Evolutionary conservation across 2,113 vertebrate species (phyloP), one percentile per base, ranked within the genome.

Genomic region (Macaca nemestrina): DNA sequence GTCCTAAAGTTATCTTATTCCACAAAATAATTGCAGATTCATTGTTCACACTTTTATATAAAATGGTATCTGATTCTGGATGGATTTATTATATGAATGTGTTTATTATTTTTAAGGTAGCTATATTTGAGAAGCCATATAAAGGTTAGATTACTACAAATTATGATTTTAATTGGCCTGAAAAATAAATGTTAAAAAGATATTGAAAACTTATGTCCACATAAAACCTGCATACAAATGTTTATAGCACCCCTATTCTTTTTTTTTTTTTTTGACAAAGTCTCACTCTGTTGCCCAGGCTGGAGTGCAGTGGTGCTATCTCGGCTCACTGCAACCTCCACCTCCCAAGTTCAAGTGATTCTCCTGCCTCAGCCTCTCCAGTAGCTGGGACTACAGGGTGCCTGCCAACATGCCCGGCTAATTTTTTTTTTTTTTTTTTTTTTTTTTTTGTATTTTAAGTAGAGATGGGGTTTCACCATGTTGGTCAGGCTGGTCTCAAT

Each of bases 41-140:
- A 87, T 93, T 96, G 48, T 55, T 97, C 91, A 76, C 92, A 48
- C 79, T 97, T 93, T 68, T 89, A 55, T 93, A 78, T 72, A 95
- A 93, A 90, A 88, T 84, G 14, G 22, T 75, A 3, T 18, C 75
- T 92, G 35, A 55, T 52, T 93, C 70, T 80, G 59, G 81, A 92
- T 40, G 88, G 8, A 88, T 82, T 79, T 83, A 91, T 57, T 87
- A 89, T 64, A 48, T 75, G 10, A 93, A 92, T 73, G 35, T 81
- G 8, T 86, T 95, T 83, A 92, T 87, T 93, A 88, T 79, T 97
- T 96, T 89, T 80, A 2, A 88, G 93, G 83, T 61, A 79, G 27
- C 67, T 90, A n/a, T 76, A 94, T 72, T 92, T 83, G 35, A 95
- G 61, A 94, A 96, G 40, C 17, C 76, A 45, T 45, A 35, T n/a